Evolutionary conservation across 2,888 invertebrate genomes (phyloP).

Genomic region (Agrilus mali): DNA sequence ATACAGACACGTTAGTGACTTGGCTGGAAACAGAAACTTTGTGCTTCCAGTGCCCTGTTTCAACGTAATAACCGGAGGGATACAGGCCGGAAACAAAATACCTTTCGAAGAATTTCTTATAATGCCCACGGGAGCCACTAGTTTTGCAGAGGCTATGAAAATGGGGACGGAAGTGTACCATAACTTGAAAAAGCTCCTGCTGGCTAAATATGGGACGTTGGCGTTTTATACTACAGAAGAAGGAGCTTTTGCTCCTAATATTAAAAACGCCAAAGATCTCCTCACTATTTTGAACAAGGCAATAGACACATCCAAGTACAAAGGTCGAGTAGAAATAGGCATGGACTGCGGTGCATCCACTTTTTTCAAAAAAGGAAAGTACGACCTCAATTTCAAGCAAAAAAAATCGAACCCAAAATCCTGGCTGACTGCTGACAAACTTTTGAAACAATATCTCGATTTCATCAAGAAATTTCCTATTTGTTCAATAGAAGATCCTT

Average conservation of each 20-base stretch:
- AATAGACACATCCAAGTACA: slow-evolving; percentile 87
- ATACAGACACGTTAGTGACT: slow-evolving; percentile 82
- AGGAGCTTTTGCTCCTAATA: slow-evolving; percentile 97
- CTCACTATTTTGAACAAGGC: slow-evolving; percentile 72
- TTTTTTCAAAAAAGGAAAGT: slow-evolving; percentile 65
- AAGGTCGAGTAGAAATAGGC: slow-evolving; percentile 89
- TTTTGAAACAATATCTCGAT: slow-evolving; percentile 73
- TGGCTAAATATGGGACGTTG: slow-evolving; percentile 86
- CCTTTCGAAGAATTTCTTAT: slow-evolving; percentile 39
- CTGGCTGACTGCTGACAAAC: slow-evolving; percentile 66
- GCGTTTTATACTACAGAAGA: slow-evolving; percentile 96
- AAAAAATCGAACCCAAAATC: slow-evolving; percentile 68
- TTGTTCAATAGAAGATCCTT: slow-evolving; percentile 94
- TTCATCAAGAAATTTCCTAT: slow-evolving; percentile 85
- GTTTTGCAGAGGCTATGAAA: slow-evolving; percentile 92
- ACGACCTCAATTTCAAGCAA: slow-evolving; percentile 96
- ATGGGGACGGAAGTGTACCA: slow-evolving; percentile 95
- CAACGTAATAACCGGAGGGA: slow-evolving; percentile 95
- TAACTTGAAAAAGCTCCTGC: slow-evolving; percentile 89
- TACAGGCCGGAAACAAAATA: slow-evolving; percentile 91
- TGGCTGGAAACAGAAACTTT: slow-evolving; percentile 76
- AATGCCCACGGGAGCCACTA: slow-evolving; percentile 59
- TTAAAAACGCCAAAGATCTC: slow-evolving; percentile 88
- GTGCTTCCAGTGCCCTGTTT: slow-evolving; percentile 89
- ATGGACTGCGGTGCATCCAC: slow-evolving; percentile 99